phyloP scores from a whole-genome alignment of 2,113 vertebrate species.

The Corythaixoides concolor region DNA sequence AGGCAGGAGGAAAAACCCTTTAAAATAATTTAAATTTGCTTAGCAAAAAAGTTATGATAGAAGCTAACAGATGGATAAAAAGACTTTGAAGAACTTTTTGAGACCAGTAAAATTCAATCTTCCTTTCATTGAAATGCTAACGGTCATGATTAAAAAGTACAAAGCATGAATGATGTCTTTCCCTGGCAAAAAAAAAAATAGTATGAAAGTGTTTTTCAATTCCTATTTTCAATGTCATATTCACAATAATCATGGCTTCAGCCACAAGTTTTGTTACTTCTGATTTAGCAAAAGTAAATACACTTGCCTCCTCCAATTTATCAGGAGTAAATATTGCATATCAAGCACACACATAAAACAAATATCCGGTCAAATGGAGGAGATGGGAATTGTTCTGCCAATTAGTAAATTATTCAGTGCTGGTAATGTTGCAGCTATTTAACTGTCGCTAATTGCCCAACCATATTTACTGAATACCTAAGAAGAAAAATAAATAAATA shows the following conservation, averaged over 20 bases:
- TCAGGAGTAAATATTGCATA: conserved; percentile 20
- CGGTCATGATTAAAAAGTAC: neutral
- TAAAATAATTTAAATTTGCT: neutral
- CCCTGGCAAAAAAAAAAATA: neutral
- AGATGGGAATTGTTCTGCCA: neutral
- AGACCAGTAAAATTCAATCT: neutral
- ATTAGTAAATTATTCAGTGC: conserved; percentile 35
- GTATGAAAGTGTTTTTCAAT: neutral
- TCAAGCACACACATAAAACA: conserved; percentile 12
- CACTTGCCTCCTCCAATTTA: neutral
- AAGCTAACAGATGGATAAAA: neutral
- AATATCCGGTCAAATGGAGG: conserved; percentile 39
- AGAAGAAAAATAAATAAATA: conserved; percentile 36
- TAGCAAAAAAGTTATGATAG: neutral
- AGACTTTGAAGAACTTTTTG: neutral
- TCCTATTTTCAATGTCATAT: neutral
- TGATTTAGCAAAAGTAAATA: conserved; percentile 48
- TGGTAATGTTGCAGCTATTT: conserved; percentile 20
- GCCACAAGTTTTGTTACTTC: neutral
- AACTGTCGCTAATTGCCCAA: neutral
- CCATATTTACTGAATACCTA: neutral
- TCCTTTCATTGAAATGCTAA: neutral
- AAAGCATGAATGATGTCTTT: neutral
- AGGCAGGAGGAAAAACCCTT: fast-evolving
- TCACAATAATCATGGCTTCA: neutral